Evolutionary conservation across 2,888 invertebrate genomes (phyloP).

Genomic region (Heterodera filipjevi): DNA sequence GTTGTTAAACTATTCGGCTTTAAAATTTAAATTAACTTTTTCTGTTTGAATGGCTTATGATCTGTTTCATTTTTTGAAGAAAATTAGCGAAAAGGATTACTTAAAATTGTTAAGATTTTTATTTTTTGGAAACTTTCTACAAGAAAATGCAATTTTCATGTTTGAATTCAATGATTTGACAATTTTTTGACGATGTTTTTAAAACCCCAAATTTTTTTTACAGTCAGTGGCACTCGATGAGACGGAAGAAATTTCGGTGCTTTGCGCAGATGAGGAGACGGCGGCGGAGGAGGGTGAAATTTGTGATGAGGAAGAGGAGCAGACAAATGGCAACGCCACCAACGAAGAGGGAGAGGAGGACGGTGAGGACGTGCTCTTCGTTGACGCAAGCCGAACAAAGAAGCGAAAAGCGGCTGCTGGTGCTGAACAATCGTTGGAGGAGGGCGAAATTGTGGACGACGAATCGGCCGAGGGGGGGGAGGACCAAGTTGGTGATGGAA

Average conservation of each 20-base stretch:
- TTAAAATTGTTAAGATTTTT: no score
- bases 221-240: not conserved
- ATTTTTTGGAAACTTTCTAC: no score
- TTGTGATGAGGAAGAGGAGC: not conserved
- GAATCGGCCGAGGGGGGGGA: not conserved
- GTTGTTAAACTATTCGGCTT: no score
- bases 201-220: no score
- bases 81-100: no score
- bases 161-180: no score
- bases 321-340: not conserved
- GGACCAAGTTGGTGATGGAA: no score
- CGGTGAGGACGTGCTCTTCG: not conserved
- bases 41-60: no score
- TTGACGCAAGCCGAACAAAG: not conserved
- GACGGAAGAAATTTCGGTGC: not conserved
- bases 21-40: no score
- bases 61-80: no score
- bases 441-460: slow-evolving; percentile 4
- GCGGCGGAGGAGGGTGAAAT: not conserved
- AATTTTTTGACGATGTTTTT: no score
- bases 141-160: no score
- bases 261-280: not conserved
- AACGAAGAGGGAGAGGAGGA: not conserved
- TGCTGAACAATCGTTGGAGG: not conserved
- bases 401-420: not conserved